phyloP scores from a whole-genome alignment of 1,140 invertebrate genomes.

The Orchesella cincta region DNA sequence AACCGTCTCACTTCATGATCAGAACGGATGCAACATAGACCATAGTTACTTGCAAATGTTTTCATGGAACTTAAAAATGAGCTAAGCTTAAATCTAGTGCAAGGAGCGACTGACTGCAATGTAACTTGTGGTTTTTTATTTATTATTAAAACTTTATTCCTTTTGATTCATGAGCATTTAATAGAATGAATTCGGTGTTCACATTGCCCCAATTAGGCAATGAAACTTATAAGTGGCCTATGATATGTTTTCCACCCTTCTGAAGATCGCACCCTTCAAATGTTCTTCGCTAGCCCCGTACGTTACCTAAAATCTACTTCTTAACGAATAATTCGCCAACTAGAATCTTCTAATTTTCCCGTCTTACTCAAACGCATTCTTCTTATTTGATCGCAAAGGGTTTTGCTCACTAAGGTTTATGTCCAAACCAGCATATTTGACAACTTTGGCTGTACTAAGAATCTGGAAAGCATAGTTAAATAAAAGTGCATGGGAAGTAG shows the following conservation, averaged over 20 bases:
- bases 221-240: constrained; percentile 5
- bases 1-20: too few species aligned
- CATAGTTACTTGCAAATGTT: too few species aligned
- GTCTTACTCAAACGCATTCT: neutral
- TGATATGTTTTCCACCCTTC: neutral
- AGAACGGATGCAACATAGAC: too few species aligned
- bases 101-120: too few species aligned
- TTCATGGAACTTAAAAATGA: neutral
- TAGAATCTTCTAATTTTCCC: neutral
- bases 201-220: neutral
- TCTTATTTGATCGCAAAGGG: neutral
- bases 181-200: too few species aligned
- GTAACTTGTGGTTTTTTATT: too few species aligned
- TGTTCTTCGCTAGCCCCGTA: neutral
- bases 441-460: too few species aligned
- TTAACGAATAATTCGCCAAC: neutral
- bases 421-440: neutral
- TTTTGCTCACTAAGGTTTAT: neutral
- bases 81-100: neutral
- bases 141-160: too few species aligned
- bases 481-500: neutral
- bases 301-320: neutral
- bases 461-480: neutral
- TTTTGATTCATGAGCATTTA: too few species aligned
- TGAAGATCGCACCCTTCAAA: neutral